Conservation (phyloP, 2,888 invertebrate species). For the Leptinotarsa peninsularis region DNA sequence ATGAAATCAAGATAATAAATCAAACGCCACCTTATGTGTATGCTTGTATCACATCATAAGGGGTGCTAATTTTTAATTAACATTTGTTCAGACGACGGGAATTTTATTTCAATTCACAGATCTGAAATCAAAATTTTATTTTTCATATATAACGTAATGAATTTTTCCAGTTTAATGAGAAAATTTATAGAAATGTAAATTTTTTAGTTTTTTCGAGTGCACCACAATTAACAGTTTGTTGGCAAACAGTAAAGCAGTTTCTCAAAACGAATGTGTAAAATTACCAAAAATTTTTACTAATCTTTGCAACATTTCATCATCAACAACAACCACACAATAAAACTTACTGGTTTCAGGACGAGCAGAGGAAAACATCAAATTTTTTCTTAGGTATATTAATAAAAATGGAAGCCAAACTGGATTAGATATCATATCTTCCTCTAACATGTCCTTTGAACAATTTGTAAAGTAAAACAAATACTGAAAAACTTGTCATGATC, state of each 20-base stretch:
- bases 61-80: no score
- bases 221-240: conserved; percentile 31
- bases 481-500: conserved; percentile 52
- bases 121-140: no score
- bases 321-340: conserved; percentile 59
- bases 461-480: conserved; percentile 47
- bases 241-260: conserved; percentile 48
- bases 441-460: conserved; percentile 46
- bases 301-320: conserved; percentile 50
- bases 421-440: conserved; percentile 54
- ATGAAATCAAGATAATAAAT: no score
- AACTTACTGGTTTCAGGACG: conserved; percentile 50
- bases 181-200: no score
- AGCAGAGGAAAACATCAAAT: conserved; percentile 51
- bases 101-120: no score
- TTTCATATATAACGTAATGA: no score
- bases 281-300: conserved; percentile 47
- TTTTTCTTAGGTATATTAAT: conserved; percentile 51
- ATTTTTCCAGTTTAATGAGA: no score
- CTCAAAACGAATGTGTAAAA: conserved; percentile 52
- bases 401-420: conserved; percentile 62
- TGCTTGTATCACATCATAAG: no score
- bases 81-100: no score
- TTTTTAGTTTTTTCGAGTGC: not conserved
- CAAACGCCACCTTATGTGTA: no score